phyloP scores from a whole-genome alignment of 2,888 invertebrate species.

The Drosophila quinaria region DNA sequence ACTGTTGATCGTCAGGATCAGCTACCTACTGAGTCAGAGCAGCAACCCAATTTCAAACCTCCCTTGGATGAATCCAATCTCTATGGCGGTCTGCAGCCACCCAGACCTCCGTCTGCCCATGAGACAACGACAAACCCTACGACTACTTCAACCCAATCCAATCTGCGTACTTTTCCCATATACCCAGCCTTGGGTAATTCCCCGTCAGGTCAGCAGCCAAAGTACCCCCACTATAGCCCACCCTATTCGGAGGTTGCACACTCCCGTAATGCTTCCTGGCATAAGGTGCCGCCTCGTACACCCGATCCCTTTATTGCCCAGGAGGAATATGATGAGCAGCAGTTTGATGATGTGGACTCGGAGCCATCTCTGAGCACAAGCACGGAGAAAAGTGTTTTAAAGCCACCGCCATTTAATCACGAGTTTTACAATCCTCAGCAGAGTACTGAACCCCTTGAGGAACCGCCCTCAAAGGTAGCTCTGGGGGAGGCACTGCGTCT shows the following conservation, averaged over 20 bases:
- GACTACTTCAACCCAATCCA: conserved; percentile 33
- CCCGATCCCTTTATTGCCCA: conserved; percentile 44
- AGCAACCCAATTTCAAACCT: conserved; percentile 1
- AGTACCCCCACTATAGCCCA: conserved; percentile 81
- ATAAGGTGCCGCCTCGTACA: conserved; percentile 50
- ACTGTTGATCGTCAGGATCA: conserved; percentile 10
- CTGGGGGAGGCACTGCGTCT: conserved; percentile 82
- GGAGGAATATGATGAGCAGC: conserved; percentile 43
- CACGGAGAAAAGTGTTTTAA: conserved; percentile 28
- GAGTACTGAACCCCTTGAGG: conserved; percentile 10
- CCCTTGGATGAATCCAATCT: conserved; percentile 41
- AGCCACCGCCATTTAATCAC: conserved; percentile 65
- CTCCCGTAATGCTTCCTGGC: conserved; percentile 74
- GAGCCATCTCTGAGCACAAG: conserved; percentile 21
- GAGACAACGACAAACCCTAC: conserved; percentile 5
- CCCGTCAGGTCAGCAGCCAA: conserved; percentile 51
- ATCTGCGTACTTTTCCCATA: conserved; percentile 60
- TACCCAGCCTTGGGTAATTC: conserved; percentile 72
- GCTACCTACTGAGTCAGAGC: conserved; percentile 26
- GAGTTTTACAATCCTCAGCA: conserved; percentile 68
- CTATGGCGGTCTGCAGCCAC: conserved; percentile 63
- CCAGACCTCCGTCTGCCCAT: conserved; percentile 28
- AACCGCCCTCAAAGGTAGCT: conserved; percentile 50
- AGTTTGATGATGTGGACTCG: conserved; percentile 32
- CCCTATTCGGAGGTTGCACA: conserved; percentile 83